These are phyloP conservation scores for Petromus typicus DNA, from an alignment of 2,113 vertebrate species.

Conservation along the genomic window DNA sequence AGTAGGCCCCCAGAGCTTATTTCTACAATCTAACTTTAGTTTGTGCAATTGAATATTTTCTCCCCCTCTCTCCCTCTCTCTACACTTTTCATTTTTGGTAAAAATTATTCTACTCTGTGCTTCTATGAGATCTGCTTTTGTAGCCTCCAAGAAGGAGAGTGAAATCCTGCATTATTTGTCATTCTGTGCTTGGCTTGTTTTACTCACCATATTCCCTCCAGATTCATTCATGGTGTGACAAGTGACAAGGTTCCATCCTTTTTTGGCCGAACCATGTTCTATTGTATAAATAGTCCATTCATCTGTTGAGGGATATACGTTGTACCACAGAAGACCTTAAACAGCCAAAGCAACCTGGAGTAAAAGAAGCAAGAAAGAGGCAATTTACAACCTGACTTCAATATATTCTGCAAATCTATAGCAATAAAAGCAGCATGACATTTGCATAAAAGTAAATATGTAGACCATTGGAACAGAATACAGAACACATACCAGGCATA, in stretches of 20 bases:
- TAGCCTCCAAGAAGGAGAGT: not conserved
- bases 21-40: not conserved
- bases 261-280: not conserved
- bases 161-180: not conserved
- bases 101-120: not conserved
- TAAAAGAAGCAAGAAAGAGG: not conserved
- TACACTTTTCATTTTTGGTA: not conserved
- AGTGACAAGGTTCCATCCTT: not conserved
- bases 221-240: not conserved
- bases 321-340: not conserved
- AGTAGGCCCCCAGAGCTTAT: not conserved
- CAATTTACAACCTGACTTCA: not conserved
- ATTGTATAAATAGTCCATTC: not conserved
- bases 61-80: too few species aligned
- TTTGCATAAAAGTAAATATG: not conserved
- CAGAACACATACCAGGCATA: not conserved
- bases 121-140: not conserved
- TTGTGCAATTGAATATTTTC: not conserved
- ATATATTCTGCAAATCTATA: not conserved
- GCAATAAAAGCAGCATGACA: not conserved
- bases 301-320: not conserved
- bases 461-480: not conserved
- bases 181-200: not conserved
- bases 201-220: not conserved
- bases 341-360: not conserved